phyloP scores from a whole-genome alignment of 1,140 invertebrate genomes.

The Caenorhabditis brenneri region DNA sequence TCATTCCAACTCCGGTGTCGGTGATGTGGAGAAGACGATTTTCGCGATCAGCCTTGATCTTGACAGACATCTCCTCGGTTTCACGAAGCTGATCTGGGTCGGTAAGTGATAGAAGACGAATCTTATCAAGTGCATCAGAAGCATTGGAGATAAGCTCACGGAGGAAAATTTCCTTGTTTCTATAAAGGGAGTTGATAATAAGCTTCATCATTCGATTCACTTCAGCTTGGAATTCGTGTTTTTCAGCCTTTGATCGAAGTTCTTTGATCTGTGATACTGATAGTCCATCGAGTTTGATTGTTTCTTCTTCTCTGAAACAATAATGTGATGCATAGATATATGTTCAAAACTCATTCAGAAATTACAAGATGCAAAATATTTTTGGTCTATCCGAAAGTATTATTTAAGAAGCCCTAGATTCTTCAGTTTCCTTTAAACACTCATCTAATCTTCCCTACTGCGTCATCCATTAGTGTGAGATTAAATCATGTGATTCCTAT shows the following conservation, averaged over 20 bases:
- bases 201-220: conserved; percentile 97
- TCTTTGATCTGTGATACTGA: conserved; percentile 92
- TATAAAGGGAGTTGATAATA: conserved; percentile 96
- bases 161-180: conserved; percentile 98
- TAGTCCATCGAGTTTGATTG: conserved; percentile 92
- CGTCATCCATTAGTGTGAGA: background rate
- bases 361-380: too few relatives aligned
- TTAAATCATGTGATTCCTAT: conserved; percentile 20
- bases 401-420: background rate
- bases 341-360: background rate
- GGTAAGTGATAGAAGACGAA: conserved; percentile 85
- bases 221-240: conserved; percentile 83
- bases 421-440: background rate
- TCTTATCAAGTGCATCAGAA: conserved; percentile 93
- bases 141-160: conserved; percentile 96
- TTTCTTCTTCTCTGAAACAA: conserved; percentile 85
- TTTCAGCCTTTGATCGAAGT: conserved; percentile 86
- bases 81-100: conserved; percentile 80
- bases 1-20: conserved; percentile 98
- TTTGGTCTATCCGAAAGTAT: too few relatives aligned
- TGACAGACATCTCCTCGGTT: conserved; percentile 84
- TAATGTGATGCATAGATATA: too few relatives aligned
- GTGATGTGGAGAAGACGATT: conserved; percentile 89
- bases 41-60: conserved; percentile 96
- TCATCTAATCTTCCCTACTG: background rate